Conservation (phyloP, 2,113 vertebrate species). For the Menura novaehollandiae region DNA sequence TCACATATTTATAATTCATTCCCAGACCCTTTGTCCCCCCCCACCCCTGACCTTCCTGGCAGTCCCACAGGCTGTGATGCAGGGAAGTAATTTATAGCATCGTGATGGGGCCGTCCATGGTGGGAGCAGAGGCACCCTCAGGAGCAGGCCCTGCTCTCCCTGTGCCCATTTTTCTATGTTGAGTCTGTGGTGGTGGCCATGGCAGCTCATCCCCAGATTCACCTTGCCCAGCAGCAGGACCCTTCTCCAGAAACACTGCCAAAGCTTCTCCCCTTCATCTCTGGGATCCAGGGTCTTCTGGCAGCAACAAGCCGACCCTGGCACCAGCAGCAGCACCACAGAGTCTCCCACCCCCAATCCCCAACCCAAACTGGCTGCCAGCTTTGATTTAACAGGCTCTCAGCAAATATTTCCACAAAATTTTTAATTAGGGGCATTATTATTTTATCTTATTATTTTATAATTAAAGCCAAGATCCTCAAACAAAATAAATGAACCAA, state of each 20-base stretch:
- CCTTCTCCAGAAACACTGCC: neutral
- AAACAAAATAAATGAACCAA: neutral
- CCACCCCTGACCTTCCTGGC: neutral
- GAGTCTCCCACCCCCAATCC: neutral
- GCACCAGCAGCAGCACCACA: fast-evolving
- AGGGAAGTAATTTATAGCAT: neutral
- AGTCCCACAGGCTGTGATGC: neutral
- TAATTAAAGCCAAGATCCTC: neutral
- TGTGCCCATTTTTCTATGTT: fast-evolving
- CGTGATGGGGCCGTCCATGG: fast-evolving
- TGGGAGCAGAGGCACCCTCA: neutral
- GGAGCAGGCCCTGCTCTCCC: neutral
- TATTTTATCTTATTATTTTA: neutral
- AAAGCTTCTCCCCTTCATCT: neutral
- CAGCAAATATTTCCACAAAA: neutral
- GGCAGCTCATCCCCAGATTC: neutral
- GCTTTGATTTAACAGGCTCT: neutral
- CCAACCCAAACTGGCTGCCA: neutral
- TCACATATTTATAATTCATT: neutral
- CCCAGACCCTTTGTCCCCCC: neutral
- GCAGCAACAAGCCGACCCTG: neutral
- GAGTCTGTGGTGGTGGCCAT: fast-evolving
- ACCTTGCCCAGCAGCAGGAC: neutral
- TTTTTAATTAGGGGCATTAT: neutral
- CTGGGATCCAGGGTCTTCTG: neutral